These are phyloP conservation scores for Epizoanthus rinbou DNA, from an alignment of 92 coral and sea anemone genomes.

Conservation along the genomic window DNA sequence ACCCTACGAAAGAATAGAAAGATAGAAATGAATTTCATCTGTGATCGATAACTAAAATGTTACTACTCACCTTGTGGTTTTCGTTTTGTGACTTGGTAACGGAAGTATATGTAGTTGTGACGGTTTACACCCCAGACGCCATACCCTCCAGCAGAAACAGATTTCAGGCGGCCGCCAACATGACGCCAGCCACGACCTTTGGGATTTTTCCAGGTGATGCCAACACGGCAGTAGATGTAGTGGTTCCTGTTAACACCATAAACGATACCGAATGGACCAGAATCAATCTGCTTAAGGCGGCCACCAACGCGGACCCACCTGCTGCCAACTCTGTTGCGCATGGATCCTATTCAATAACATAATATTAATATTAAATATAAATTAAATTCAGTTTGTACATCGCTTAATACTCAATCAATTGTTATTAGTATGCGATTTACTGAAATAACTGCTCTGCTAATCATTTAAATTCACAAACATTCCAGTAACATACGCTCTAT, in stretches of 20 bases:
- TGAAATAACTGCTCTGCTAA: no score
- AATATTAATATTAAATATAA: not conserved
- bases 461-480: no score
- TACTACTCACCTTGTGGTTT: constrained; percentile 15
- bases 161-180: constrained; percentile 10
- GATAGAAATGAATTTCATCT: no score
- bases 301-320: constrained; percentile 21
- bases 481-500: no score
- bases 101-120: constrained; percentile 22
- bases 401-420: no score
- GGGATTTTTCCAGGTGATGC: constrained; percentile 42
- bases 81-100: constrained; percentile 24
- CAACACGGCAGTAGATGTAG: constrained; percentile 47
- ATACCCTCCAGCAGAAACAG: not conserved
- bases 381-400: not conserved
- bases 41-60: not conserved
- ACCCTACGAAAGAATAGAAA: no score
- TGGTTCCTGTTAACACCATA: constrained; percentile 39
- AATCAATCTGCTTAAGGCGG: constrained; percentile 51
- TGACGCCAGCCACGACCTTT: constrained; percentile 16
- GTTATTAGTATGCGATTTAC: no score
- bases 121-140: constrained; percentile 45
- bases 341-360: constrained; percentile 7
- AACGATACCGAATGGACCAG: constrained; percentile 46
- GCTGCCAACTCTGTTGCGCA: constrained; percentile 21